These are phyloP conservation scores for Parnassius orleans DNA, from an alignment of 2,888 invertebrate species.

Conservation along the genomic window DNA sequence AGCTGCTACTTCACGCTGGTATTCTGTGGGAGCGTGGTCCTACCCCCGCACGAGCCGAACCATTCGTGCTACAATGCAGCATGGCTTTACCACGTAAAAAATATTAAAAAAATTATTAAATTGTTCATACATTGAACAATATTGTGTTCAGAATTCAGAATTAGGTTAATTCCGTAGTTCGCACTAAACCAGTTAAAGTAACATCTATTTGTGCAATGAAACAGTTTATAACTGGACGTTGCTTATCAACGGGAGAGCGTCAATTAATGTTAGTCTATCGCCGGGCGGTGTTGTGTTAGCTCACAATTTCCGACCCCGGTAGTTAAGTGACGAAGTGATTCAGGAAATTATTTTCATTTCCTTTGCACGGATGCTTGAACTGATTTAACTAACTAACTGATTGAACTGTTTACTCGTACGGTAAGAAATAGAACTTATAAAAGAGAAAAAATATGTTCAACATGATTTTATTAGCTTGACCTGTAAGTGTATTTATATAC, in stretches of 20 bases:
- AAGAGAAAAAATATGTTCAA: no score
- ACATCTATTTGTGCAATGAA: background rate
- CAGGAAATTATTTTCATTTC: conserved; percentile 41
- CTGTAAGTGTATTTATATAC: no score
- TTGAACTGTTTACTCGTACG: background rate
- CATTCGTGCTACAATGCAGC: no score
- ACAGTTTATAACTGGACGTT: background rate
- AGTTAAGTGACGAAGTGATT: conserved; percentile 29
- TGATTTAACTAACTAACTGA: conserved; percentile 2
- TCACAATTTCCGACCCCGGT: conserved; percentile 35
- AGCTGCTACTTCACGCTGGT: no score
- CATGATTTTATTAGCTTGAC: no score
- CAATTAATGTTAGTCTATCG: conserved; percentile 16
- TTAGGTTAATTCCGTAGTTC: no score
- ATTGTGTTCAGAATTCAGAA: no score
- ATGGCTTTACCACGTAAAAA: no score
- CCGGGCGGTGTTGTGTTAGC: conserved; percentile 28
- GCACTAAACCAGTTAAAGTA: background rate
- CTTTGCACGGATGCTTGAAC: conserved; percentile 16
- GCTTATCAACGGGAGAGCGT: conserved; percentile 10
- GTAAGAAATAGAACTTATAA: background rate
- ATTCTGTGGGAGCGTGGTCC: no score
- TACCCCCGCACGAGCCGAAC: no score
- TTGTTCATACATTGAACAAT: no score
- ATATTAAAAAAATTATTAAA: no score